Conservation (phyloP, 1,140 invertebrate species). For the Orussus abietinus region DNA sequence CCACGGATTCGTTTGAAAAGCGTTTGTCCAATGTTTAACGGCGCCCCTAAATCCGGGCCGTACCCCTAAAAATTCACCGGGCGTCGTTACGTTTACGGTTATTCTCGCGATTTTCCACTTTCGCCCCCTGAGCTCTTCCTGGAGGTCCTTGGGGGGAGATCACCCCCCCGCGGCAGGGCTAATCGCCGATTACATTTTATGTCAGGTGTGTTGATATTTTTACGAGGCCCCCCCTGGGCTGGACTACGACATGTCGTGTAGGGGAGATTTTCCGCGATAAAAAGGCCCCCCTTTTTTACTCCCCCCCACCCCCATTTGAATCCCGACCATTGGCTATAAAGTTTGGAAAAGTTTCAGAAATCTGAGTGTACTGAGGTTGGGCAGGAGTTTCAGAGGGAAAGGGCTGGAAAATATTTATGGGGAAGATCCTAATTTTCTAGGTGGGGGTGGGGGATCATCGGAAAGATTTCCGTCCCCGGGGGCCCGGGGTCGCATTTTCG, state of each 20-base stretch:
- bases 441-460: constrained; percentile 16
- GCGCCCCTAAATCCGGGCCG: no score
- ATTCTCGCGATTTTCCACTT: constrained; percentile 17
- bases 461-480: constrained; percentile 24
- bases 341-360: no score
- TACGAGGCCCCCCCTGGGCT: constrained; percentile 23
- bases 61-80: no score
- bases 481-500: constrained; percentile 26
- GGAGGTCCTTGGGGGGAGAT: constrained; percentile 1
- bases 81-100: constrained; percentile 23
- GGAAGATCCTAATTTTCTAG: constrained; percentile 5
- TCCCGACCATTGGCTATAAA: no score
- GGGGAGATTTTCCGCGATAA: no score
- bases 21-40: no score
- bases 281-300: no score
- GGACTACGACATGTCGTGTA: neutral
- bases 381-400: neutral
- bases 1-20: no score
- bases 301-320: no score
- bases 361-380: no score
- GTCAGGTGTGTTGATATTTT: constrained; percentile 29
- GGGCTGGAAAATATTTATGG: neutral
- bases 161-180: constrained; percentile 14
- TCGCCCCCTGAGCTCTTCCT: constrained; percentile 11
- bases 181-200: constrained; percentile 37